A percentile compares a stretch with the other conserved stretches of the same genome.
Evolutionary conservation across 2,888 invertebrate species (phyloP).

Genomic region (Abscondita cerata): DNA sequence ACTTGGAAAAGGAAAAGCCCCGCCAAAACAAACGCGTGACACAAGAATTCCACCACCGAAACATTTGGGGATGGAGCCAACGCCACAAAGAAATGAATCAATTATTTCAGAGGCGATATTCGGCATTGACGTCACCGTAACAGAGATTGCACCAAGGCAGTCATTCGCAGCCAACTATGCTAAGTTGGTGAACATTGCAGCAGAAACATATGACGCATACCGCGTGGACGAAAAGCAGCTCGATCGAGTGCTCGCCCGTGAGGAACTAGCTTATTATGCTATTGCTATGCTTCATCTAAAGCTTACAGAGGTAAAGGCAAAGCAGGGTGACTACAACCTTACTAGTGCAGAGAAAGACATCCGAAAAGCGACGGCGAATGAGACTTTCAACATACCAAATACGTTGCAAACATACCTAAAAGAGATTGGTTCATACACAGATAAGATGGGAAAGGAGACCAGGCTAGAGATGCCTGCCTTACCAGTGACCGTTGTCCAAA

Average conservation of each 20-base stretch:
- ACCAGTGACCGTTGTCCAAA: constrained; percentile 41
- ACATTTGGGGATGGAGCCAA: no score
- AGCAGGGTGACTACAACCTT: no score
- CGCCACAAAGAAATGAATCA: no score
- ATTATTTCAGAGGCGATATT: constrained; percentile 42
- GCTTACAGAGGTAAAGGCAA: no score
- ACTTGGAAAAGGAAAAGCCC: no score
- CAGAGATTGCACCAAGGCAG: constrained; percentile 41
- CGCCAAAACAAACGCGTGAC: no score
- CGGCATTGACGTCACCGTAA: constrained; percentile 39
- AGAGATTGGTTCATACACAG: constrained; percentile 42
- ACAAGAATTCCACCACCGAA: no score
- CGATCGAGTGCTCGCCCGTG: constrained; percentile 37
- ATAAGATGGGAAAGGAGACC: constrained; percentile 48
- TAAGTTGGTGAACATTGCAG: constrained; percentile 36
- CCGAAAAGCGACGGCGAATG: constrained; percentile 39
- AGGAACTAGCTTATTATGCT: constrained; percentile 44
- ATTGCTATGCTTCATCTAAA: constrained; percentile 42
- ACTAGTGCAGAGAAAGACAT: constrained; percentile 40
- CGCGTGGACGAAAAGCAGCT: constrained; percentile 40
- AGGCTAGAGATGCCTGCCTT: constrained; percentile 39
- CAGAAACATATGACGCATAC: constrained; percentile 41
- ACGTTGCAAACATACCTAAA: constrained; percentile 40
- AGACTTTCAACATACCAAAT: constrained; percentile 46
- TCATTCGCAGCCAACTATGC: constrained; percentile 35